A percentile compares a stretch with the other conserved stretches of the same genome.
These are phyloP conservation scores for Platyrinchus mystaceus DNA, from an alignment of 2,797 vertebrate species.

Conservation along the genomic window DNA sequence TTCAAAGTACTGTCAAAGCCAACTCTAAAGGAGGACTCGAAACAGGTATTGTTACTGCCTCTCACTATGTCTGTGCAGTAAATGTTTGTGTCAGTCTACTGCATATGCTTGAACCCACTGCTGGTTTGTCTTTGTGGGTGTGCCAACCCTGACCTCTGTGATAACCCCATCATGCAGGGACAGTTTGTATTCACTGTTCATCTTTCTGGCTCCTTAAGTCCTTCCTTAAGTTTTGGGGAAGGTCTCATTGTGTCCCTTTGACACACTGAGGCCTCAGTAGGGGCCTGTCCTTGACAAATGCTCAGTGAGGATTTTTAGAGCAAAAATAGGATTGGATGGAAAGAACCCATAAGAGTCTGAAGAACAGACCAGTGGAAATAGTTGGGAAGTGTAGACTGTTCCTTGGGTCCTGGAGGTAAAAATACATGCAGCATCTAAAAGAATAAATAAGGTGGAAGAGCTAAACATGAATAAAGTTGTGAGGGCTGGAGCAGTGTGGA, in stretches of 20 bases:
- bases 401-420: background rate
- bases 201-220: background rate
- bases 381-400: background rate
- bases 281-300: background rate
- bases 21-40: slow-evolving; percentile 74
- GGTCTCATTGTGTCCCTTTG: background rate
- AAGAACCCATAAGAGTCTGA: background rate
- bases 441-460: background rate
- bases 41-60: slow-evolving; percentile 71
- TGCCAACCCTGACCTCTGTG: background rate
- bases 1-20: slow-evolving; percentile 76
- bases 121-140: background rate
- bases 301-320: background rate
- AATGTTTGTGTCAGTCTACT: background rate
- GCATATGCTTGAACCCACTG: background rate
- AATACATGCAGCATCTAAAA: background rate
- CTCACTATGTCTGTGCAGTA: background rate
- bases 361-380: background rate
- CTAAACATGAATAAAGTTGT: background rate
- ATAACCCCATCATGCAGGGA: rapidly evolving
- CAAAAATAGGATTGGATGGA: background rate
- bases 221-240: background rate
- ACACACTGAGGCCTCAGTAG: background rate
- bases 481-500: background rate
- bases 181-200: background rate